Conservation (phyloP, 1,140 invertebrate species). For the Drosophila prosaltans region DNA sequence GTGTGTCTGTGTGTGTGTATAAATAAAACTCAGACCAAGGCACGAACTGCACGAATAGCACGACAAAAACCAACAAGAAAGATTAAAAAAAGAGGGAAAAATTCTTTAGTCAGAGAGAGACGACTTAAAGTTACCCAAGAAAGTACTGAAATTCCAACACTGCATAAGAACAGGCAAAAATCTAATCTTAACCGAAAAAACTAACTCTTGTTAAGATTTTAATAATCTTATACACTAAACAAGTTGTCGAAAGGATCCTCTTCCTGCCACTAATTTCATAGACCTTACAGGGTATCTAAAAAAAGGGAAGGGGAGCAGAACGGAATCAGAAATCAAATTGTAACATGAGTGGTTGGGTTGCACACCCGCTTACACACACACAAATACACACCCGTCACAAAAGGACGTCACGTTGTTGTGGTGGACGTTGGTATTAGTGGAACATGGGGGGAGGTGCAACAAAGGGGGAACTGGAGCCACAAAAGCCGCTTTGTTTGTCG, state of each 20-base stretch:
- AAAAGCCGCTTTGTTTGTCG: constrained; percentile 58
- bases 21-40: constrained; percentile 64
- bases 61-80: constrained; percentile 25
- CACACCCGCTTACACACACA: constrained; percentile 34
- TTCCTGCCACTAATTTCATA: too few species aligned
- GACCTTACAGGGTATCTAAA: not conserved
- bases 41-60: constrained; percentile 49
- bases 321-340: constrained; percentile 74
- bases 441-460: not conserved
- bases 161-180: too few species aligned
- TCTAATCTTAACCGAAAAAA: too few species aligned
- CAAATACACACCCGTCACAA: constrained; percentile 35
- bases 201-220: too few species aligned
- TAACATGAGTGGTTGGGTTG: constrained; percentile 61
- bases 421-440: not conserved
- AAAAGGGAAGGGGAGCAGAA: constrained; percentile 22
- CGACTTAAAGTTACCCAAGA: not conserved
- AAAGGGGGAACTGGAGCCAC: constrained; percentile 37
- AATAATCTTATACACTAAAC: too few species aligned
- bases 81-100: not conserved
- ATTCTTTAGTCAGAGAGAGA: not conserved
- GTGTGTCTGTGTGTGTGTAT: constrained; percentile 19
- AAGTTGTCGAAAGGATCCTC: too few species aligned
- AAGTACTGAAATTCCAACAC: too few species aligned
- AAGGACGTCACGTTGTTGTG: constrained; percentile 53